phyloP scores from a whole-genome alignment of 2,797 vertebrate species.

The Betta splendens region DNA sequence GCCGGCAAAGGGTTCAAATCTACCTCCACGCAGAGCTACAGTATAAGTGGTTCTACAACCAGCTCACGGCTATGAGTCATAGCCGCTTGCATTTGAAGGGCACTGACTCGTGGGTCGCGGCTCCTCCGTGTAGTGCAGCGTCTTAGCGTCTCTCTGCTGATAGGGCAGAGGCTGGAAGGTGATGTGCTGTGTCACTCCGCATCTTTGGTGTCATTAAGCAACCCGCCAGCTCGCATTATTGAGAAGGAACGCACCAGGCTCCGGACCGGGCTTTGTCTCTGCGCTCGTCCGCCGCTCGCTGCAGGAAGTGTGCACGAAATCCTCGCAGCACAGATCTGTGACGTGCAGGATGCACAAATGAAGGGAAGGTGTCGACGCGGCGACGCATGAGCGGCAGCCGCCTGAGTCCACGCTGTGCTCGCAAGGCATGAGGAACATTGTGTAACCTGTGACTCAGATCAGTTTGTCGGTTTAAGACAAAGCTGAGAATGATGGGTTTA shows the following conservation, averaged over 20 bases:
- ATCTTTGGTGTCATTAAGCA: conserved; percentile 49
- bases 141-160: conserved; percentile 28
- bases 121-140: conserved; percentile 23
- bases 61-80: conserved; percentile 35
- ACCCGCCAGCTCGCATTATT: conserved; percentile 54
- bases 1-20: conserved; percentile 2
- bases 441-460: conserved; percentile 59
- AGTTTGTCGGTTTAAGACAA: conserved; percentile 29
- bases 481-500: too few relatives aligned
- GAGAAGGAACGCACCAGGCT: conserved; percentile 8
- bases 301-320: not conserved
- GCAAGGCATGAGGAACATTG: conserved; percentile 56
- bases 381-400: conserved; percentile 11
- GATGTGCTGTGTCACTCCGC: conserved; percentile 32
- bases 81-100: conserved; percentile 23
- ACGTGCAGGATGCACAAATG: conserved; percentile 10
- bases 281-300: conserved; percentile 1
- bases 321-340: not conserved
- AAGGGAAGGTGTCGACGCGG: conserved; percentile 23
- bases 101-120: conserved; percentile 11
- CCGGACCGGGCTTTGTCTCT: too few relatives aligned
- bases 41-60: not conserved
- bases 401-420: conserved; percentile 36
- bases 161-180: conserved; percentile 24
- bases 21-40: not conserved